These are phyloP conservation scores for Micropoecilia bifurca DNA, from an alignment of 2,797 vertebrate genomes.

Conservation along the genomic window DNA sequence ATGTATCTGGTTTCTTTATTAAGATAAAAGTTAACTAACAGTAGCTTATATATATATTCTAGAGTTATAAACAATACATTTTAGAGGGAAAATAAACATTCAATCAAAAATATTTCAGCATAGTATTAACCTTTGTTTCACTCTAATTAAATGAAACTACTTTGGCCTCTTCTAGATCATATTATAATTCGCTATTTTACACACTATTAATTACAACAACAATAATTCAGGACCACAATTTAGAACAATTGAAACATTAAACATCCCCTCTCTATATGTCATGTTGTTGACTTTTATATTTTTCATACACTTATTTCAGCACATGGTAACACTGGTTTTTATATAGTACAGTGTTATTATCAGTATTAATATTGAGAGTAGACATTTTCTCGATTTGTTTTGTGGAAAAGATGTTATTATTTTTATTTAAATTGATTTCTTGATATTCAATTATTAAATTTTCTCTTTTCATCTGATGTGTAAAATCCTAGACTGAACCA, in stretches of 20 bases:
- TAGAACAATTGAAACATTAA: neutral
- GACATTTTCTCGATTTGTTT: no score
- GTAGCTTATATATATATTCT: neutral
- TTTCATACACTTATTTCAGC: no score
- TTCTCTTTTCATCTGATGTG: no score
- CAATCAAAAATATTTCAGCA: neutral
- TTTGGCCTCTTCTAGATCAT: neutral
- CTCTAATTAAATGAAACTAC: neutral
- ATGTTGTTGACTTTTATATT: no score
- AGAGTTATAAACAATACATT: neutral
- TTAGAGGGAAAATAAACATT: neutral
- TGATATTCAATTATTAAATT: no score
- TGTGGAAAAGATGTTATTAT: no score
- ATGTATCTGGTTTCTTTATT: constrained; percentile 28
- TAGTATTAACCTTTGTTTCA: neutral
- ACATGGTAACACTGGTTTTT: no score
- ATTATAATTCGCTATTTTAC: neutral
- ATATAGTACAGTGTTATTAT: no score
- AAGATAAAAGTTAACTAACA: neutral
- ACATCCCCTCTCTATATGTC: neutral
- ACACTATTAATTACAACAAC: neutral
- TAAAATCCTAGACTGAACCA: neutral
- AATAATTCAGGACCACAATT: neutral
- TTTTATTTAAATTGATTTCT: no score
- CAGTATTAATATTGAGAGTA: no score